These are phyloP conservation scores for Drosophila seclusa DNA, from an alignment of 2,888 invertebrate species.

Conservation along the genomic window DNA sequence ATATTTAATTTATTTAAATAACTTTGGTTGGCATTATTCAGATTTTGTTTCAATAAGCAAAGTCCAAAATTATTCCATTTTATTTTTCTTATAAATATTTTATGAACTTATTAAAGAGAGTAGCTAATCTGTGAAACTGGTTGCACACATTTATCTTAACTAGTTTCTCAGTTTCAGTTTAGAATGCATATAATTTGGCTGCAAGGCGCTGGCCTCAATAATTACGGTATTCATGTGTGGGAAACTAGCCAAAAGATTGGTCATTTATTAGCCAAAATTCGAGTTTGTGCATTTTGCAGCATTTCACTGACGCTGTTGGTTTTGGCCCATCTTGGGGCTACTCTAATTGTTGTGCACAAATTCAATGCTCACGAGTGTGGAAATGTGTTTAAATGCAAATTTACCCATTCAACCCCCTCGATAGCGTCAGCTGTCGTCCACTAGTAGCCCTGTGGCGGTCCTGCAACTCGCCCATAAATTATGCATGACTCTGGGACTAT, in stretches of 20 bases:
- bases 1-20: neutral
- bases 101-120: neutral
- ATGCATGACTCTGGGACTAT: constrained; percentile 60
- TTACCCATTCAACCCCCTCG: constrained; percentile 23
- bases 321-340: neutral
- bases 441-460: constrained; percentile 18
- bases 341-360: constrained; percentile 46
- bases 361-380: constrained; percentile 71
- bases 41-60: neutral
- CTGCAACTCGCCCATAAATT: constrained; percentile 64
- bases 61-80: neutral
- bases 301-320: neutral
- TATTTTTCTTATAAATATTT: neutral
- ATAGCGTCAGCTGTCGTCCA: constrained; percentile 14
- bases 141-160: neutral
- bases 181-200: neutral
- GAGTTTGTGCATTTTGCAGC: constrained; percentile 7
- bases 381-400: constrained; percentile 78
- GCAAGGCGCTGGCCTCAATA: neutral
- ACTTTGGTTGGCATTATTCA: neutral
- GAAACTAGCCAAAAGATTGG: constrained; percentile 7
- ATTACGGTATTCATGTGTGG: constrained; percentile 8
- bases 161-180: neutral
- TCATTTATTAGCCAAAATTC: constrained; percentile 2
- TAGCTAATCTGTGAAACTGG: neutral